Conservation (phyloP, 2,797 vertebrate species). For the Rhyacichthys aspro region DNA sequence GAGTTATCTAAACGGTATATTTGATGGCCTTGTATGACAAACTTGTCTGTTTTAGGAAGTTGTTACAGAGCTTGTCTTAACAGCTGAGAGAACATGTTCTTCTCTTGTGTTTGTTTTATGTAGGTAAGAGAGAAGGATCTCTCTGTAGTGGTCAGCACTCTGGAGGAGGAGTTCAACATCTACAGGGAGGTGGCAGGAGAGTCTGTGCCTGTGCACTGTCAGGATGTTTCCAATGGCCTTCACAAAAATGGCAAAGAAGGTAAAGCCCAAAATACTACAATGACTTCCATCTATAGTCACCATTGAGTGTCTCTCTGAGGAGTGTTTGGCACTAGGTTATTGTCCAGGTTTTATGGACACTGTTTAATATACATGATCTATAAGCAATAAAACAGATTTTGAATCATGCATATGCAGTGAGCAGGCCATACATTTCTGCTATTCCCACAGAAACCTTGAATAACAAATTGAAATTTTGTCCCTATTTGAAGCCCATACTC, state of each 20-base stretch:
- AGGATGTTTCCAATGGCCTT: slow-evolving; percentile 83
- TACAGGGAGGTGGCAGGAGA: slow-evolving; percentile 91
- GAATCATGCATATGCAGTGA: no score
- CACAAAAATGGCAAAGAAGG: slow-evolving; percentile 85
- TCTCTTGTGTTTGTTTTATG: slow-evolving; percentile 3
- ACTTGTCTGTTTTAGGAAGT: not conserved
- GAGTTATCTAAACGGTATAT: not conserved
- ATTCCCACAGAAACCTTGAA: no score
- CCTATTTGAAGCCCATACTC: no score
- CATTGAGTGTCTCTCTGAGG: not conserved
- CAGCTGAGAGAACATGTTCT: not conserved
- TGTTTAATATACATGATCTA: not conserved
- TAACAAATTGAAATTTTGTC: no score
- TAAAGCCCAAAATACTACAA: slow-evolving; percentile 48
- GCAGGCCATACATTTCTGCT: no score
- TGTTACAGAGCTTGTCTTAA: not conserved
- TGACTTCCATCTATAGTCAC: not conserved
- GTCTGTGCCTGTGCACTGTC: slow-evolving; percentile 78
- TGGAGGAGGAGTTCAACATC: slow-evolving; percentile 91
- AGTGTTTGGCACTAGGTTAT: slow-evolving; percentile 28
- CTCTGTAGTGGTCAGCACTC: slow-evolving; percentile 87
- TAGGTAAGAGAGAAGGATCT: slow-evolving; percentile 94
- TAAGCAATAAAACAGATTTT: not conserved
- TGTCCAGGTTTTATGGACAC: slow-evolving; percentile 4
- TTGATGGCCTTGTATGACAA: not conserved